Evolutionary conservation across 2,888 invertebrate genomes (phyloP), one percentile per base, ranked within the genome.

Genomic region (Cabera pusaria): DNA sequence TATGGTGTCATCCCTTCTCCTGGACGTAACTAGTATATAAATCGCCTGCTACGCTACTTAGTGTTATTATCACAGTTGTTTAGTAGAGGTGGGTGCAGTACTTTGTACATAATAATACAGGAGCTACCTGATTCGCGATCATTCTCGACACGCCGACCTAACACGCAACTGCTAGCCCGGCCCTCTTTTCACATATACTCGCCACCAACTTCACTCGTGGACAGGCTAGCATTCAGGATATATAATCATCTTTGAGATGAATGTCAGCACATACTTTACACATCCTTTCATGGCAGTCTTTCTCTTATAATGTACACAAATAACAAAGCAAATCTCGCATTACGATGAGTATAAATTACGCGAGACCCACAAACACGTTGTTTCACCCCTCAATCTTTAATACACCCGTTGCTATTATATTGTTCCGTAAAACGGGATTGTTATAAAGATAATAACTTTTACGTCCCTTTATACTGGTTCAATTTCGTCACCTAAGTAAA

Each of bases 21-120:
- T 83, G 90, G 89, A 89, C 89, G 85, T 84, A 83, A 84, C 85
- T 87, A 87, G 84, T 82, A 83, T 85, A 86, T 84, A 85, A 86
- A 85, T 86, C 82, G 84, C 88, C 88, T 86, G 87, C 88, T 89
- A 89, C 72, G 86, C 90, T 90, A 90, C 89, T 89, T 90, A 90
- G 89, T 88, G 87, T 88, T 89, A 89, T 87, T 89, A 90, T 90
- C 90, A 90, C 90, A 90, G 90, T 88, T 89, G 86, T 85, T 89
- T 87, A 87, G 80, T 80, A 87, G 90, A 90, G 90, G 90, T 89
- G 90, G 90, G 90, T 87, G 88, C 78, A 86, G 88, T 88, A 88
- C 88, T 85, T 88, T 88, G 89, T 89, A 89, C 88, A 88, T 75
- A 75, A 72, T 75, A 78, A 81, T 77, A 80, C 85, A 83, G 84